Evolutionary conservation across 2,888 invertebrate species (phyloP).

Genomic region (Limnephilus rhombicus): DNA sequence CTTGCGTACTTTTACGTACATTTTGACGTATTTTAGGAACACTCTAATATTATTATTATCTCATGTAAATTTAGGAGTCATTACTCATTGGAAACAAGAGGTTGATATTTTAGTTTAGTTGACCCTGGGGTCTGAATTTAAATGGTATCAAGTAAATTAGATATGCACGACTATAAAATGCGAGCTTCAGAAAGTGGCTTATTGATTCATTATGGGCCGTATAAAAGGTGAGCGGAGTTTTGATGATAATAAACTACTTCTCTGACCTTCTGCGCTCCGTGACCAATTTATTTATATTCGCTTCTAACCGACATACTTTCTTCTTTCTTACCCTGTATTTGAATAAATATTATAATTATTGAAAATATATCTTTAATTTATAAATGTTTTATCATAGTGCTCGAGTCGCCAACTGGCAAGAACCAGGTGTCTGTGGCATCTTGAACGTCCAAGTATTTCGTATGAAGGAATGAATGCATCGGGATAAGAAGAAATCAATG

Average conservation of each 20-base stretch:
- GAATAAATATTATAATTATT: background rate
- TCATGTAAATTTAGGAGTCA: background rate
- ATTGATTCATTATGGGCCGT: background rate
- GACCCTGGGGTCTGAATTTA: background rate
- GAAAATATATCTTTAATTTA: background rate
- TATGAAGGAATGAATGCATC: too few relatives aligned
- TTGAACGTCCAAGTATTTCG: too few relatives aligned
- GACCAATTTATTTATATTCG: background rate
- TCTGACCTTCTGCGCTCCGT: background rate
- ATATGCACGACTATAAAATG: background rate
- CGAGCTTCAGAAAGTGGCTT: background rate
- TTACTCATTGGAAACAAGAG: background rate
- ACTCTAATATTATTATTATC: background rate
- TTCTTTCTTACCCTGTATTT: background rate
- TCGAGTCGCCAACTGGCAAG: background rate
- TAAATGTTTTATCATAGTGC: too few relatives aligned
- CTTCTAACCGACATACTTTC: background rate
- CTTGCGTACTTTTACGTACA: too few relatives aligned
- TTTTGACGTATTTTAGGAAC: too few relatives aligned
- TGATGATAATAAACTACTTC: background rate
- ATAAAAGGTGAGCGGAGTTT: background rate
- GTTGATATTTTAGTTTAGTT: background rate
- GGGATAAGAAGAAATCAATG: too few relatives aligned
- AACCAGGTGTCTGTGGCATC: too few relatives aligned
- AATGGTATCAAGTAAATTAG: constrained; percentile 1